Evolutionary conservation across 2,888 invertebrate species (phyloP).

Genomic region (Drosophila dives): DNA sequence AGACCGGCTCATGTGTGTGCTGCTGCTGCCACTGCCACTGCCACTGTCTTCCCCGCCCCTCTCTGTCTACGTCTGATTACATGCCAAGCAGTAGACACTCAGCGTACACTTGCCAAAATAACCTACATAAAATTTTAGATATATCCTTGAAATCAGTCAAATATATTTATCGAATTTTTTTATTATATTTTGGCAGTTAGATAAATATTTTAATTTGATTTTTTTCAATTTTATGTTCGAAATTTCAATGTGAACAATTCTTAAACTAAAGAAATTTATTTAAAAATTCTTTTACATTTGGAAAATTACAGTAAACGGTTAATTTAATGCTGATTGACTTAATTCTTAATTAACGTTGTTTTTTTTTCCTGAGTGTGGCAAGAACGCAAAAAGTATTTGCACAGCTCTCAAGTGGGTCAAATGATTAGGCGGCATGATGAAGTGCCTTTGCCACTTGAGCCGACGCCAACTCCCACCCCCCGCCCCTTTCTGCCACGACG

Average conservation of each 20-base stretch:
- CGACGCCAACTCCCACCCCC: constrained; percentile 20
- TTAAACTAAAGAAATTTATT: background rate
- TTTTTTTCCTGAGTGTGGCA: constrained; percentile 11
- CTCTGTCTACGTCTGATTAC: constrained; percentile 48
- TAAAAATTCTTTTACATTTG: background rate
- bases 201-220: background rate
- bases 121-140: background rate
- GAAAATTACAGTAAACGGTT: background rate
- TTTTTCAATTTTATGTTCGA: background rate
- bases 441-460: constrained; percentile 79
- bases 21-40: constrained; percentile 5
- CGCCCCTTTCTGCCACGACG: background rate
- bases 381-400: constrained; percentile 75
- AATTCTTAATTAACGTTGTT: background rate
- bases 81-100: constrained; percentile 23
- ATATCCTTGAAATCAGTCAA: background rate
- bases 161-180: background rate
- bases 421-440: constrained; percentile 81
- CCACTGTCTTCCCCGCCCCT: background rate
- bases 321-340: background rate
- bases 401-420: constrained; percentile 81
- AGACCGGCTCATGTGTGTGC: constrained; percentile 54
- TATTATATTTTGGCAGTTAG: background rate
- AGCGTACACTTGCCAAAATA: constrained; percentile 3
- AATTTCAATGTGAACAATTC: too few relatives aligned